phyloP scores from a whole-genome alignment of 2,113 vertebrate genomes.

The Caloenas nicobarica region DNA sequence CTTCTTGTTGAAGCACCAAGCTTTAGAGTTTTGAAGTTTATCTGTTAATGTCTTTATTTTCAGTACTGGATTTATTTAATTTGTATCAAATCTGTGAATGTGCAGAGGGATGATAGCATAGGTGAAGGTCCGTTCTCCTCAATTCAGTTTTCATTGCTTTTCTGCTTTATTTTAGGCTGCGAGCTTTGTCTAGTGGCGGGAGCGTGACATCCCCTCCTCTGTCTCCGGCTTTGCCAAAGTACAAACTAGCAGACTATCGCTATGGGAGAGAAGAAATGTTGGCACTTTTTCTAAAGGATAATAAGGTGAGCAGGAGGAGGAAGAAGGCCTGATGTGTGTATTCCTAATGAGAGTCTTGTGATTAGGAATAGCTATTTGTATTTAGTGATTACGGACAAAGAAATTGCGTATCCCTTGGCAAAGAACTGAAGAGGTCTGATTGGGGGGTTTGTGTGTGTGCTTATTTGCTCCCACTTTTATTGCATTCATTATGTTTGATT shows the following conservation, averaged over 20 bases:
- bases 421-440: not conserved
- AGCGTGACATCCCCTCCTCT: slow-evolving; percentile 92
- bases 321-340: not conserved
- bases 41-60: not conserved
- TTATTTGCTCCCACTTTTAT: not conserved
- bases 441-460: not conserved
- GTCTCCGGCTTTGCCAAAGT: slow-evolving; percentile 97
- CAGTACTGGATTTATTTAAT: not conserved
- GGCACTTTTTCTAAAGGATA: slow-evolving; percentile 99
- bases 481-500: not conserved
- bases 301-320: slow-evolving; percentile 82
- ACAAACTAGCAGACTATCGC: slow-evolving; percentile 98
- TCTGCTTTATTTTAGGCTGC: slow-evolving; percentile 80
- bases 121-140: not conserved
- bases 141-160: not conserved
- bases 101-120: not conserved
- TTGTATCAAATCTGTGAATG: not conserved
- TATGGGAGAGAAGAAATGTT: slow-evolving; percentile 99
- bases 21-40: not conserved
- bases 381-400: not conserved
- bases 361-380: not conserved
- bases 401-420: not conserved
- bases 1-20: not conserved
- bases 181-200: slow-evolving; percentile 94
- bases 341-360: not conserved